Percentiles rank a stretch among this genome's conserved stretches.
These are phyloP conservation scores for Tricholaema leucomelas DNA, from an alignment of 2,113 vertebrate species.

Conservation along the genomic window DNA sequence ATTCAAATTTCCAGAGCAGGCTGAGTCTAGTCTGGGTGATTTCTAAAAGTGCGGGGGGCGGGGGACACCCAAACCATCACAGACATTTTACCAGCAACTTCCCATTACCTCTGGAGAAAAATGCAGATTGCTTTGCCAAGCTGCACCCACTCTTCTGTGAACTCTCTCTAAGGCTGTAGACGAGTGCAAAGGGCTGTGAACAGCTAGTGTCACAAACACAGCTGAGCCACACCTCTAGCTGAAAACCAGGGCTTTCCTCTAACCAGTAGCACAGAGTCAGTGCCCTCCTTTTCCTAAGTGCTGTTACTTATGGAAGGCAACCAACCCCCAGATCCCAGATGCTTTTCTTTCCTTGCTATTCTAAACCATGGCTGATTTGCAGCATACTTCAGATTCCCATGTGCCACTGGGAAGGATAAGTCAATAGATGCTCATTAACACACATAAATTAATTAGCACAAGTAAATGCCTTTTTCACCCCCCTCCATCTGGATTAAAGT, in stretches of 20 bases:
- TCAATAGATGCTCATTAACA: not conserved
- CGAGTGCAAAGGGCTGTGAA: slow-evolving; percentile 12
- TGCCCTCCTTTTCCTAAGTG: not conserved
- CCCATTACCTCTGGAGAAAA: not conserved
- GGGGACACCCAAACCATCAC: no score
- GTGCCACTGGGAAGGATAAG: not conserved
- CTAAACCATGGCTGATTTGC: not conserved
- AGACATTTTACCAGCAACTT: not conserved
- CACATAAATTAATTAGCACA: slow-evolving; percentile 20
- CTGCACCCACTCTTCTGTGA: not conserved
- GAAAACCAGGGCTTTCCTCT: slow-evolving; percentile 2
- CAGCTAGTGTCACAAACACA: not conserved
- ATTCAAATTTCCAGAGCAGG: no score
- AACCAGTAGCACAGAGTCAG: not conserved
- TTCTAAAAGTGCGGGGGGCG: no score
- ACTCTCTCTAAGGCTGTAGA: slow-evolving; percentile 3
- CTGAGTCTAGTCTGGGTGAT: no score
- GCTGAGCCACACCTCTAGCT: not conserved
- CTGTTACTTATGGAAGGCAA: not conserved
- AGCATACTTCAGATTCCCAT: not conserved
- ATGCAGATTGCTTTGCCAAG: not conserved
- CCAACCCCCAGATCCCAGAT: not conserved
- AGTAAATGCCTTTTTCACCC: not conserved
- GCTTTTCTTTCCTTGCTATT: not conserved
- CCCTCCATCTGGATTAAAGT: not conserved